Base-by-base conservation (phyloP, 1,140 invertebrate genomes). In the Anadara kagoshimensis region DNA sequence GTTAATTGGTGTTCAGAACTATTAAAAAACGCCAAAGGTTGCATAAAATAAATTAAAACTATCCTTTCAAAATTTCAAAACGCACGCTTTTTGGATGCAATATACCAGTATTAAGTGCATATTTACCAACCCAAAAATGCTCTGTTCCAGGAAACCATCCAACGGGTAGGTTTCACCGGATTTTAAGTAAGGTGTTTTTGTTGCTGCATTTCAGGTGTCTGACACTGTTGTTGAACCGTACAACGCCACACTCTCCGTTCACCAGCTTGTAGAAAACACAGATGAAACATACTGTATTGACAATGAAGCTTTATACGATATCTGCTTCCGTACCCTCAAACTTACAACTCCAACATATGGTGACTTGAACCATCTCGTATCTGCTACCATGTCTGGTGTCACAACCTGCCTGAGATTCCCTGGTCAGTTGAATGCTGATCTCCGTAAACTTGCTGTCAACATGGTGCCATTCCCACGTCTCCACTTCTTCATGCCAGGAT, bases 381-480 rank as follows among this genome's bases (percentile, higher is more conserved):
- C 80, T 79, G 88, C 81, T 22, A 92, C 91, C 16, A 92, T 92
- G 91, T 95, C 94, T 2, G 94, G 94, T 22, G 93, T 95, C 0
- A 95, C 94, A 0, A 94, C 92, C 41, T 92, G 91, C 82, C 86
- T 91, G 57, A 87, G 92, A 57, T 94, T 94, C 86, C 93, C 94
- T 29, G 94, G 95, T 75, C 95, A 96, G 85, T 85, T 96, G 76
- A 97, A 96, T 85, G 94, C 94, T 10, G 95, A 96, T 90, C 90
- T 97, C 29, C 90, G 94, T 11, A 96, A 96, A 89, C 87, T 96
- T 51, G 94, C 94, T 14, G 94, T 96, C 26, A 96, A 96, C 83
- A 94, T 94, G 93, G 85, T 87, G 14, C 86, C 83, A 12, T 94
- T 94, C 86, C 93, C 94, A 24, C 90, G 93, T 24, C 89, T 95